Conservation (phyloP, 2,888 invertebrate species). For the Catocala fraxini region DNA sequence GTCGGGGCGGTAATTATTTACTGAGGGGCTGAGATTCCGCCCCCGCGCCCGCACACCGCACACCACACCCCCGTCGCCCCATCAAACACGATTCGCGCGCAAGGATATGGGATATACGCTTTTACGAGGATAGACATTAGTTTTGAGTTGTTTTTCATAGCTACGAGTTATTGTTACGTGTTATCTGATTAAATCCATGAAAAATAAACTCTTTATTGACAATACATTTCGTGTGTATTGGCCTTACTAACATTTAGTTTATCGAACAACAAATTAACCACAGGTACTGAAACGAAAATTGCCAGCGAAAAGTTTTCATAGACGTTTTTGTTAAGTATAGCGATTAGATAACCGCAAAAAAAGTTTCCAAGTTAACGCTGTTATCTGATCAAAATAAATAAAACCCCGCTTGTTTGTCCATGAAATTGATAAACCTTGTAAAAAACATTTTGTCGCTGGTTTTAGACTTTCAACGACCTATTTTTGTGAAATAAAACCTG, state of each 20-base stretch:
- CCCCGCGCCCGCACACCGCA: constrained; percentile 55
- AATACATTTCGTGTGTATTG: neutral
- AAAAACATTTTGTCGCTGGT: constrained; percentile 11
- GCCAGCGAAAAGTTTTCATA: constrained; percentile 22
- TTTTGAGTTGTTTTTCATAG: constrained; percentile 34
- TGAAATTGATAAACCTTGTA: constrained; percentile 19
- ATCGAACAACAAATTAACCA: constrained; percentile 6
- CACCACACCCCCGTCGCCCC: constrained; percentile 47
- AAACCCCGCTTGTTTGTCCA: constrained; percentile 15
- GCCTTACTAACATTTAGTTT: constrained; percentile 20
- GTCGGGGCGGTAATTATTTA: constrained; percentile 80
- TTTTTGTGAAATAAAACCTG: constrained; percentile 5
- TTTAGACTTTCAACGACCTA: neutral
- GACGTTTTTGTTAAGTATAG: constrained; percentile 19
- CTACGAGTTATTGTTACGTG: constrained; percentile 17
- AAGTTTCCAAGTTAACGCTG: constrained; percentile 21
- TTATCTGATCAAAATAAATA: constrained; percentile 33
- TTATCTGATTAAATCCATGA: constrained; percentile 19
- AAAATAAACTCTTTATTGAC: constrained; percentile 9
- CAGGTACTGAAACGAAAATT: constrained; percentile 6
- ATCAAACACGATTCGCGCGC: constrained; percentile 46
- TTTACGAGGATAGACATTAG: constrained; percentile 44
- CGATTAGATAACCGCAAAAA: constrained; percentile 30
- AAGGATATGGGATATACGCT: constrained; percentile 41
- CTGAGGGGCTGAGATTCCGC: constrained; percentile 76